Evolutionary conservation across 2,888 invertebrate species (phyloP).

Genomic region (Luperina nickerlii): DNA sequence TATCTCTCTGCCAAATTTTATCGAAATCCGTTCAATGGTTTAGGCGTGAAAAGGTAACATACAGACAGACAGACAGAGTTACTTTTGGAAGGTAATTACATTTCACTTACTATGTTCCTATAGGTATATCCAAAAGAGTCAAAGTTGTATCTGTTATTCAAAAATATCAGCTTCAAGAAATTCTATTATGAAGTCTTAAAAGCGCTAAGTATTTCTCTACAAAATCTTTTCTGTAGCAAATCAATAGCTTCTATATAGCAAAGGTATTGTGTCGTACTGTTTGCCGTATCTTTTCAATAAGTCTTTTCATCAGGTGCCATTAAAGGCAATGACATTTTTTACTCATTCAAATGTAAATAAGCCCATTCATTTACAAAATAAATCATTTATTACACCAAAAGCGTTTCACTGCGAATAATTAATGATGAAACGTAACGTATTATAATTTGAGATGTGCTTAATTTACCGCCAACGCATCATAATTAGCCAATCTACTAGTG

Average conservation of each 20-base stretch:
- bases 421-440: conserved; percentile 32
- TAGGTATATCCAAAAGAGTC: not conserved
- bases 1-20: too few species aligned
- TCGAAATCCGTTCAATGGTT: too few species aligned
- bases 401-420: conserved; percentile 42
- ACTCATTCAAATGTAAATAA: conserved; percentile 58
- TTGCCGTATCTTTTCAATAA: conserved; percentile 22
- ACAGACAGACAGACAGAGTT: too few species aligned
- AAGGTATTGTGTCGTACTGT: not conserved
- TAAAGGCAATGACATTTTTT: conserved; percentile 13
- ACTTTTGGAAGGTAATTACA: not conserved
- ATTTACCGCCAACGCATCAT: conserved; percentile 43
- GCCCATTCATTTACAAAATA: conserved; percentile 29
- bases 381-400: conserved; percentile 41
- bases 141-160: conserved; percentile 9
- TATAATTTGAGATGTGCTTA: conserved; percentile 31
- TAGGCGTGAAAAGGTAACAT: too few species aligned
- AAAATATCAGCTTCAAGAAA: conserved; percentile 7
- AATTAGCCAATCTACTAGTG: conserved; percentile 51
- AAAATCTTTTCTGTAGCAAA: conserved; percentile 1
- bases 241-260: not conserved
- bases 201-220: not conserved
- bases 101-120: not conserved
- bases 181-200: not conserved
- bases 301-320: conserved; percentile 29